Evolutionary conservation across 2,797 vertebrate species (phyloP), one percentile per base, ranked within the genome.

Genomic region (Poeciliopsis gracilis): DNA sequence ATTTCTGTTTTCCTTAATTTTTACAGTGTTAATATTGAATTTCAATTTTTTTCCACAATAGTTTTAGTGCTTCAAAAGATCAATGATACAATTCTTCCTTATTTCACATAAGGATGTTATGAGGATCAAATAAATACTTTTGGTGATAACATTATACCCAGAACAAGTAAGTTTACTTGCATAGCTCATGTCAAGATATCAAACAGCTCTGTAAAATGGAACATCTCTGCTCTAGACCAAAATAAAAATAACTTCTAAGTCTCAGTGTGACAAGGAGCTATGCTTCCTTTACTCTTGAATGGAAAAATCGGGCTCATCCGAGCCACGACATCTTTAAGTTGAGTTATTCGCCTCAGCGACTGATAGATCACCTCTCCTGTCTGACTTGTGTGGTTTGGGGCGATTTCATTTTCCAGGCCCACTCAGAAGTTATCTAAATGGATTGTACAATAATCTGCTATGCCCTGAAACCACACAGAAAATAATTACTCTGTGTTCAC

Each of bases 401-500:
- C 93, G 30, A 88, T 95, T 95, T 95, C 93, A 95, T 95, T 94
- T 94, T 93, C 93, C 88, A 81, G 76, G 83, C 91, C 82, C 91
- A 90, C 92, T 90, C 89, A 85, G 92, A 92, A 93, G 92, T 94
- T 95, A 95, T 96, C 94, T 95, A 95, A 96, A 96, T 95, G 93
- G 95, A 96, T 96, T 95, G 95, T 95, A 96, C 94, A 95, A 96
- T 96, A 95, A 96, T 95, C 94, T 82, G 92, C 79, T 85, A 85
- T 96, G 95, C 95, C 96, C 95, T 88, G 92, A 91, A 96, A 96
- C 95, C 95, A 96, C 91, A 94, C 82, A 46, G 93, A 91, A 90
- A 95, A 95, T 95, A 95, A 96, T 96, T 96, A 96, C 96, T 95
- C 95, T 95, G 91, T 93, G 93, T 95, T 97, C 96, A 96, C 94